These are phyloP conservation scores for Trachemys scripta DNA, from an alignment of 2,113 vertebrate species.

Conservation along the genomic window DNA sequence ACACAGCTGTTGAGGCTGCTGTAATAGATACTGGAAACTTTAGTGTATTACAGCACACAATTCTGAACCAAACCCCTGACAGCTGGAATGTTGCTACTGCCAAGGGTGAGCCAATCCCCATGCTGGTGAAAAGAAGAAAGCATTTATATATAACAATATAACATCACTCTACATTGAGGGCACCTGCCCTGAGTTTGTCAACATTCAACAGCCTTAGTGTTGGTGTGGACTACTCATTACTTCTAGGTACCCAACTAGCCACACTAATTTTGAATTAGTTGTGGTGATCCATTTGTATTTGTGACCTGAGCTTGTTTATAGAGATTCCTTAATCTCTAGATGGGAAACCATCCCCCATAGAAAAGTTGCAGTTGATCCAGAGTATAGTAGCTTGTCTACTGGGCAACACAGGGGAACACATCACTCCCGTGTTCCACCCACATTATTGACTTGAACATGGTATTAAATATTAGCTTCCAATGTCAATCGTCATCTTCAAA, in stretches of 20 bases:
- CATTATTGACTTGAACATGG: slow-evolving; percentile 7
- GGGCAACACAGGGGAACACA: neutral
- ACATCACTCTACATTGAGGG: neutral
- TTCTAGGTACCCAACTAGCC: neutral
- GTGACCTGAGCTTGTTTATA: neutral
- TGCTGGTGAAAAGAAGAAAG: neutral
- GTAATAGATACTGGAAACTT: neutral
- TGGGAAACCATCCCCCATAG: neutral
- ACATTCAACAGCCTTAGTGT: neutral
- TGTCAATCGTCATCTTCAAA: slow-evolving; percentile 30
- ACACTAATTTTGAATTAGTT: neutral
- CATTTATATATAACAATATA: neutral
- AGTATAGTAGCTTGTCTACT: neutral
- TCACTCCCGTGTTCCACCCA: neutral
- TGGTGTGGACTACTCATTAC: neutral
- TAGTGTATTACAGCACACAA: neutral
- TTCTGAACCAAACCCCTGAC: neutral
- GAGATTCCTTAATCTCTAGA: neutral
- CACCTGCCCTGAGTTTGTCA: neutral
- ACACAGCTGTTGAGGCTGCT: neutral
- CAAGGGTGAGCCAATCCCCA: neutral
- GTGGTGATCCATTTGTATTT: slow-evolving; percentile 5
- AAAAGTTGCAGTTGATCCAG: neutral
- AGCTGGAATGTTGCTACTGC: neutral
- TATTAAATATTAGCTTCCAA: neutral